These are phyloP conservation scores for Laodelphax striatellus DNA, from an alignment of 1,140 invertebrate species.

Conservation along the genomic window DNA sequence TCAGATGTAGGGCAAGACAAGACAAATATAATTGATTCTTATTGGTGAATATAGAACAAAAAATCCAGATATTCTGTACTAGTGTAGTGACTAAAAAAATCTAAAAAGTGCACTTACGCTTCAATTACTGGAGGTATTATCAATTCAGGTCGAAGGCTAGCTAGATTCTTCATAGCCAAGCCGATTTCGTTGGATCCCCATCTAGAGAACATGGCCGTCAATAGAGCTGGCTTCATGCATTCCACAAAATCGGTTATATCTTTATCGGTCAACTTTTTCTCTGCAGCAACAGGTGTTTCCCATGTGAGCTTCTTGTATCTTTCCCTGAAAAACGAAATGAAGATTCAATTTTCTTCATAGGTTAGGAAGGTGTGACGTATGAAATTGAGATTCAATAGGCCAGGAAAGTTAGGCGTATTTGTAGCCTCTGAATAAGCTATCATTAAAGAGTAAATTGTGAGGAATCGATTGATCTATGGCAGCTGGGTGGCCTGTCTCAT, in stretches of 20 bases:
- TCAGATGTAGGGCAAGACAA: too few relatives aligned
- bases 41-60: too few relatives aligned
- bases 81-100: not conserved
- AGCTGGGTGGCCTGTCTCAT: too few relatives aligned
- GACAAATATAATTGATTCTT: too few relatives aligned
- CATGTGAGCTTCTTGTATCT: slow-evolving; percentile 49
- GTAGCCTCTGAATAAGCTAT: too few relatives aligned
- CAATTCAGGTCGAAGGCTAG: slow-evolving; percentile 65
- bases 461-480: too few relatives aligned
- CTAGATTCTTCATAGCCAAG: slow-evolving; percentile 58
- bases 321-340: slow-evolving; percentile 36
- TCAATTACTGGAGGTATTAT: slow-evolving; percentile 76
- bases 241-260: slow-evolving; percentile 78
- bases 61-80: too few relatives aligned
- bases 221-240: slow-evolving; percentile 50
- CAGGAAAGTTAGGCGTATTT: too few relatives aligned
- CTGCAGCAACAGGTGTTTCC: slow-evolving; percentile 52
- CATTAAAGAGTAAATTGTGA: too few relatives aligned
- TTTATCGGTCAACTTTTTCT: slow-evolving; percentile 60
- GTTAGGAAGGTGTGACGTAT: too few relatives aligned
- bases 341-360: not conserved
- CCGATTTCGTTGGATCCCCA: slow-evolving; percentile 49
- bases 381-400: too few relatives aligned
- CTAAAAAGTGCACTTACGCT: slow-evolving; percentile 33
- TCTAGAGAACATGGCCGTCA: slow-evolving; percentile 67